Evolutionary conservation across 1,140 invertebrate genomes (phyloP), one percentile per base, ranked within the genome.

Genomic region (Pogonognathellus flavescens): DNA sequence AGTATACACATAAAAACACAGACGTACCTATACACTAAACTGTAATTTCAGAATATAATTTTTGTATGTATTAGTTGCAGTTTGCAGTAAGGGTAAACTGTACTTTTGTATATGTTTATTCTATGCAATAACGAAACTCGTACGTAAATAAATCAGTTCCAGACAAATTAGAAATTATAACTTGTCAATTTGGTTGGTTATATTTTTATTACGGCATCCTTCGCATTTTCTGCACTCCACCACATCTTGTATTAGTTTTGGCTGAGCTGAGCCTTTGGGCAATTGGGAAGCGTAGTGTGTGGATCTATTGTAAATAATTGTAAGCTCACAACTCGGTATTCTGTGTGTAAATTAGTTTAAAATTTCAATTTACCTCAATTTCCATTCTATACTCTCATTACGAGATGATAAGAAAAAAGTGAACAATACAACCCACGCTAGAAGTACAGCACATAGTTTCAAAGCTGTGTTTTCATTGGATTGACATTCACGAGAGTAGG

Each of bases 391-490:
- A 76, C 70, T 41, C 41, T 76, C 70, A 76, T 76, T 76, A 76
- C 49, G 70, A 76, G 49, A 76, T 76, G 70, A 76, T 76, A 76
- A 31, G 25, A 76, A 76, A 76, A 76, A 76, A 76, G 3, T 16
- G 7, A n/a, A 76, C 31, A 76, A 76, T 49, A 50, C 41, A 16
- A 22, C 22, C 60, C 62, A 66, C 8, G 22, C 11, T 66, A 66
- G 14, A 62, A 22, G 25, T 13, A 9, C 6, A 22, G 5, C 22
- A 22, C 18, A 25, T 13, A 59, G 13, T 14, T 59, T 16, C 55
- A n/a, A 6, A 59, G 31, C 49, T 76, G 14, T 49, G 16, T 31
- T 49, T 49, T 50, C 22, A 76, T 76, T 76, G 70, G 41, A 76
- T 76, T 76, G 70, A 50, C 70, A 76, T 76, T 66, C 22, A 25